A percentile compares a stretch with the other conserved stretches of the same genome.
phyloP scores from a whole-genome alignment of 2,113 vertebrate genomes.

The Notiomystis cincta region DNA sequence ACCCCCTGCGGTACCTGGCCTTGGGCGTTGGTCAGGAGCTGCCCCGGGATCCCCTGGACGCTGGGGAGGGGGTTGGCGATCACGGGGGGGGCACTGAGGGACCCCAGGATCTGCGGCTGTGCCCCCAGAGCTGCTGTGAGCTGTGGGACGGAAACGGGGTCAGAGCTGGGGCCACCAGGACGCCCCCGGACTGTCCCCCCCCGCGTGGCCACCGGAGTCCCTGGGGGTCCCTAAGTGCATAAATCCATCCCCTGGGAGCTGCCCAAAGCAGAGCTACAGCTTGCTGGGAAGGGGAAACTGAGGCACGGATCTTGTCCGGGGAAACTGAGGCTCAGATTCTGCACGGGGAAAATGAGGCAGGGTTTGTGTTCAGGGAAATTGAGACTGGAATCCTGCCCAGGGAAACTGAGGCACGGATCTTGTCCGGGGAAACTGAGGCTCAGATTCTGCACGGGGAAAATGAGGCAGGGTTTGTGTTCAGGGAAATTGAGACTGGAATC shows the following conservation, averaged over 20 bases:
- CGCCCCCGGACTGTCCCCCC: background rate
- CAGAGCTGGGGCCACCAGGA: background rate
- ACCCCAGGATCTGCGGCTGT: slow-evolving; percentile 89
- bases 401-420: background rate
- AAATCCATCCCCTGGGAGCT: background rate
- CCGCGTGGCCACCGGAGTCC: background rate
- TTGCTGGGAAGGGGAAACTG: background rate
- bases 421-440: background rate
- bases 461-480: too few relatives aligned
- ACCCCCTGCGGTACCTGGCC: slow-evolving; percentile 82
- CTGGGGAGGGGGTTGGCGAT: slow-evolving; percentile 85
- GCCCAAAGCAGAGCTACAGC: background rate
- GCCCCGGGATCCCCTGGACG: slow-evolving; percentile 86
- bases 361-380: fast-evolving
- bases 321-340: background rate
- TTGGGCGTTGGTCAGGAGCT: slow-evolving; percentile 92
- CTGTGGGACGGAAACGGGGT: slow-evolving; percentile 55
- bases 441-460: too few relatives aligned
- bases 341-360: fast-evolving
- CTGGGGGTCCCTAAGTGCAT: background rate
- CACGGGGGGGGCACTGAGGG: slow-evolving; percentile 86
- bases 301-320: fast-evolving
- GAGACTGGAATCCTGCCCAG: fast-evolving
- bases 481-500: too few relatives aligned
- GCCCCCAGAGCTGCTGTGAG: slow-evolving; percentile 87